Conservation (phyloP, 2,888 invertebrate genomes). For the Neuroscelio doddi region DNA sequence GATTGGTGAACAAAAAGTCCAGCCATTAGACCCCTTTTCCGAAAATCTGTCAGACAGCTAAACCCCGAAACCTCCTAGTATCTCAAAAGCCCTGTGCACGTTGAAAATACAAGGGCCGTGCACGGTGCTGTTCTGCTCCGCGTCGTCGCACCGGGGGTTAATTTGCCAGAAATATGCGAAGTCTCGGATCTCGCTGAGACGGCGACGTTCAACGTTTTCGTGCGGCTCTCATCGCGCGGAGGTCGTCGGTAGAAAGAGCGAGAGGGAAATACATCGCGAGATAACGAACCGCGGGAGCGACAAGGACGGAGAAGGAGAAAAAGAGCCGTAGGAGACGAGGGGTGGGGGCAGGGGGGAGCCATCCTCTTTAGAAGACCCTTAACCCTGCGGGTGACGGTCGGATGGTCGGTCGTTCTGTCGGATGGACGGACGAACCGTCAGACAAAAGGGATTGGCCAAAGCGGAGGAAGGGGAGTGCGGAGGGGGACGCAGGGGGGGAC, state of each 20-base stretch:
- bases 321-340: constrained; percentile 9
- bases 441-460: constrained; percentile 64
- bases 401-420: constrained; percentile 60
- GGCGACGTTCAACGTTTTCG: constrained; percentile 21
- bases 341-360: constrained; percentile 46
- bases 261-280: constrained; percentile 24
- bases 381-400: constrained; percentile 70
- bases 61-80: not conserved
- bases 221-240: constrained; percentile 3
- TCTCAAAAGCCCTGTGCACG: not conserved
- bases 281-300: constrained; percentile 9
- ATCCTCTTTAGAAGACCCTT: constrained; percentile 68
- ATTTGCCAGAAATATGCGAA: constrained; percentile 53
- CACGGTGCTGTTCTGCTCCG: constrained; percentile 9
- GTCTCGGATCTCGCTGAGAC: constrained; percentile 37
- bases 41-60: constrained; percentile 4
- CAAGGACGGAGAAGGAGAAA: constrained; percentile 10
- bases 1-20: not conserved
- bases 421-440: constrained; percentile 53
- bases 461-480: constrained; percentile 46
- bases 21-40: not conserved
- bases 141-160: constrained; percentile 42
- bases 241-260: constrained; percentile 1
- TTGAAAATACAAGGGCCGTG: not conserved
- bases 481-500: constrained; percentile 45